Base-by-base conservation (phyloP, 1,140 invertebrate species). In the Drosophila repletoides region DNA sequence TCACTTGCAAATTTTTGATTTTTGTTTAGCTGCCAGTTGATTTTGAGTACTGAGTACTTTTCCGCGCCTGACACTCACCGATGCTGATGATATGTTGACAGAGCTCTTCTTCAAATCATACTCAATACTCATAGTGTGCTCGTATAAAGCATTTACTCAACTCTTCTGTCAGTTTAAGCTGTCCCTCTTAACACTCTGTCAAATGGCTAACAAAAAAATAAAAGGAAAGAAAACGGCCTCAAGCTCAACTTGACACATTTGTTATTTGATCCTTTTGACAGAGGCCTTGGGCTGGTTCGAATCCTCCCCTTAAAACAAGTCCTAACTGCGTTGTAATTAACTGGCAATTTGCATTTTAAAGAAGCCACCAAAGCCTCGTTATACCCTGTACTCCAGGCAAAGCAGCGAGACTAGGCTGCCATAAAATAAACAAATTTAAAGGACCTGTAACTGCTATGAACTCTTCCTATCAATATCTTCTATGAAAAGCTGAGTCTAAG, bases 341-440 rank as follows among this genome's bases (percentile, higher is more conserved):
- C 68, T 45, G 46, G 43, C 38, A 80, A 80, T 81, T 81, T 83
- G 77, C 63, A 72, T 76, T 64, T 72, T 14, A 59, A 43, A 29
- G 22, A 58, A 45, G 41, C 46, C 38, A 24, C 1, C 28, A 58
- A 52, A 24, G 28, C 41, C 34, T 21, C 26, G 17, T 17, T 15
- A 49, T 33, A 33, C 43, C 21, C 31, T 56, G 14, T n/a, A 43
- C 12, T 21, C 7, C 1, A 2, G 19, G 1, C 3, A 7, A 5
- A 1, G 2, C 4, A n/a, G 34, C 2, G 34, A 15, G 34, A 4
- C 6, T 38, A 17, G 2, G 36, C 1, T 14, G 2, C 6, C 12
- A n/a, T 38, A 9, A 1, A n/a, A 4, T 10, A 21, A 19, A n/a
- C 5, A 34, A 34, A 4, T 12, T 36, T n/a, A n/a, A n/a, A n/a